These are phyloP conservation scores for Mylabris phalerata DNA, from an alignment of 1,140 invertebrate genomes.

Conservation along the genomic window DNA sequence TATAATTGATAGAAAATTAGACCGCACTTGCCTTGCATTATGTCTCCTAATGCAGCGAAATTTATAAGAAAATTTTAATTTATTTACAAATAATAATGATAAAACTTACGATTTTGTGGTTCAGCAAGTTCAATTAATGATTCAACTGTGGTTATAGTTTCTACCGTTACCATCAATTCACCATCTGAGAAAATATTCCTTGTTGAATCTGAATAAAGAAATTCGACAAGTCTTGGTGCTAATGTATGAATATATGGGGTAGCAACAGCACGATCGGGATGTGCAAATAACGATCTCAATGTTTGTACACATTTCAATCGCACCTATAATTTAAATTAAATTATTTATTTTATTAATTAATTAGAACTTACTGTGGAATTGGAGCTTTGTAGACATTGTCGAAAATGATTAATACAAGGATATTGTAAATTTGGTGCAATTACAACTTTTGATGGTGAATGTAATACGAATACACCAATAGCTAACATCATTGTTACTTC, in stretches of 20 bases:
- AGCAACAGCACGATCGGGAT: constrained; percentile 60
- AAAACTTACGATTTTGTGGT: constrained; percentile 67
- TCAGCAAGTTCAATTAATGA: constrained; percentile 66
- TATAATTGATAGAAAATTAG: background rate
- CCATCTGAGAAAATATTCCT: constrained; percentile 52
- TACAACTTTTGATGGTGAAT: constrained; percentile 69
- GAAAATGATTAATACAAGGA: constrained; percentile 89
- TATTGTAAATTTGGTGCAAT: constrained; percentile 76
- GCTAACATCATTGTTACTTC: constrained; percentile 77
- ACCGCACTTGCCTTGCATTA: constrained; percentile 30
- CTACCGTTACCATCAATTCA: constrained; percentile 59
- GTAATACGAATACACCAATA: constrained; percentile 80
- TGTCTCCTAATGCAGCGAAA: constrained; percentile 27
- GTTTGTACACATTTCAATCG: constrained; percentile 74
- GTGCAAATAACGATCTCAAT: constrained; percentile 65
- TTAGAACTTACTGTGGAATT: constrained; percentile 56
- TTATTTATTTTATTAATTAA: background rate
- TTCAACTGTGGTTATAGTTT: constrained; percentile 65
- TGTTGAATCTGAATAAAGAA: constrained; percentile 56
- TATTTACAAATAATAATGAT: constrained; percentile 12
- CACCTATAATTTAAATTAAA: constrained; percentile 46
- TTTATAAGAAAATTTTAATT: constrained; percentile 10
- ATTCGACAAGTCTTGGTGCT: constrained; percentile 66
- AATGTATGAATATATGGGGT: constrained; percentile 77
- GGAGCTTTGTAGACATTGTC: constrained; percentile 74